A percentile compares a stretch with the other conserved stretches of the same genome.
Conservation (phyloP, 92 coral and sea anemone genomes). For the Phenganax stokvisi region DNA sequence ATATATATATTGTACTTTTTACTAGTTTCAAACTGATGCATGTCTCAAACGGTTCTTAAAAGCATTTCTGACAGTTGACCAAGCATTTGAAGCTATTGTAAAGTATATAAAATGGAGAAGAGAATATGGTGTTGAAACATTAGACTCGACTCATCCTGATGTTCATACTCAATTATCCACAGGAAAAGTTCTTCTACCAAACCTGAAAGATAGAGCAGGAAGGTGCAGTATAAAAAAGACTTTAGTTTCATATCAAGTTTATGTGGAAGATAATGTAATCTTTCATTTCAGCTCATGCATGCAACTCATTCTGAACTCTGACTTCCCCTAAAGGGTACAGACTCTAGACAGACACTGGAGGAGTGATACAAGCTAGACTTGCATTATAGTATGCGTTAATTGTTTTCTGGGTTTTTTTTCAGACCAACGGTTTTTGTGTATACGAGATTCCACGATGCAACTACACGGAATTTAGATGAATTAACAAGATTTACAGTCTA, state of each 20-base stretch:
- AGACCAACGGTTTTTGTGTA: slow-evolving; percentile 78
- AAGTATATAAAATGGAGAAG: slow-evolving; percentile 87
- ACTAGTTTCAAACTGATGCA: slow-evolving; percentile 86
- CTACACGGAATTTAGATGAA: slow-evolving; percentile 72
- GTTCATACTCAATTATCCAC: slow-evolving; percentile 70
- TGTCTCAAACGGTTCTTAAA: slow-evolving; percentile 79
- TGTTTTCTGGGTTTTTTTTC: neutral
- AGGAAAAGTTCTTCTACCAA: slow-evolving; percentile 73
- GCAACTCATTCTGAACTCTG: too few relatives aligned
- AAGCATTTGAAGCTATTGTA: slow-evolving; percentile 65
- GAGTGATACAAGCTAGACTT: neutral
- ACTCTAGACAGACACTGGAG: neutral
- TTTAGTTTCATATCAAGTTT: too few relatives aligned
- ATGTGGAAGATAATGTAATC: too few relatives aligned
- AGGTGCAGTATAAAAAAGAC: slow-evolving; percentile 46
- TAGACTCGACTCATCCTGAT: slow-evolving; percentile 70
- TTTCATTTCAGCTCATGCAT: too few relatives aligned
- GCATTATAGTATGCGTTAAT: neutral
- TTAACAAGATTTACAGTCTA: slow-evolving; percentile 83
- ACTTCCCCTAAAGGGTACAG: too few relatives aligned
- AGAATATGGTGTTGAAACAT: slow-evolving; percentile 82
- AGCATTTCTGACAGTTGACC: slow-evolving; percentile 75
- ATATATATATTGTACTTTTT: neutral
- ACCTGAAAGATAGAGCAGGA: slow-evolving; percentile 73
- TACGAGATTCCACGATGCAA: slow-evolving; percentile 84